Evolutionary conservation across 2,113 vertebrate genomes (phyloP), one percentile per base, ranked within the genome.

Genomic region (Marcusenius ussheri): DNA sequence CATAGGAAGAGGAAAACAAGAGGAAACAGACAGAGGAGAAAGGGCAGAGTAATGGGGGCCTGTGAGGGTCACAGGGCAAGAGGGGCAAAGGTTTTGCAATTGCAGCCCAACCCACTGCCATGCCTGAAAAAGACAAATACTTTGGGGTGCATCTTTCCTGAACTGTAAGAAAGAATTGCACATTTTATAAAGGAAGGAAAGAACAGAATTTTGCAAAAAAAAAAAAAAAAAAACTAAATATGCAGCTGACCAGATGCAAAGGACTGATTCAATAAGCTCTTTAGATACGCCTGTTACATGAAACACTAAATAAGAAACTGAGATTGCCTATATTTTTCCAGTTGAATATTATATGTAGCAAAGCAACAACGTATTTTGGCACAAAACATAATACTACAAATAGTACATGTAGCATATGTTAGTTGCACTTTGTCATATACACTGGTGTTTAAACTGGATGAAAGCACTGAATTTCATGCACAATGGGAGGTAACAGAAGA

Each of bases 11-110:
- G 5, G 80, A 39, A 46, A 83, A 83, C 2, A 3, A n/a, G 24
- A 39, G 80, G 21, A 42, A 13, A 88, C 7, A 11, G 87, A 58
- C 27, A 88, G 21, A n/a, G 31, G 10, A 46, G 53, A 47, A 45
- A 66, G 21, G 21, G 24, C n/a, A n/a, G 62, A 46, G 56, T 5
- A 46, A 39, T 13, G n/a, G 21, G 2, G 86, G 42, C 24, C 21
- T 47, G 42, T 6, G 39, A 88, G 92, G 92, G 94, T 94, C 90
- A 58, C 91, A 92, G 92, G 91, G 91, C 93, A 90, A 83, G 13
- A 90, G 56, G 66, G 84, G 51, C 89, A 89, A 89, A 39, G 62
- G 88, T 88, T 84, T 15, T 74, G 19, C 11, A 39, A 15, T 51
- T 9, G 35, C 84, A 87, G 24, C 10, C n/a, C 10, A 46, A 10